Conservation (phyloP, 2,113 vertebrate genomes). For the Myocastor coypus region DNA sequence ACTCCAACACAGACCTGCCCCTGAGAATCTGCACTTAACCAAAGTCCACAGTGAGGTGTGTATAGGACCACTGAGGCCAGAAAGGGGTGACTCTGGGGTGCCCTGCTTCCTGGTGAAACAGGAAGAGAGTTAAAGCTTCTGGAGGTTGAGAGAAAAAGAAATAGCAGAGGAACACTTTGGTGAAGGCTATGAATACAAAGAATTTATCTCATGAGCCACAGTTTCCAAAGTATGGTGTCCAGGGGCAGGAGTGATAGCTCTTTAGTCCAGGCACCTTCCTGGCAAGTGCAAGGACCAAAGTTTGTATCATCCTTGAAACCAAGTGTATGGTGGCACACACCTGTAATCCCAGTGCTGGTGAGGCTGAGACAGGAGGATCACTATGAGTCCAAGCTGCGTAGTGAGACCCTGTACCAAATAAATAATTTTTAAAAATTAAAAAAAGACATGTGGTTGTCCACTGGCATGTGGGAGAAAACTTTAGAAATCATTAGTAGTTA, state of each 20-base stretch:
- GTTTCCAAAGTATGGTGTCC: not conserved
- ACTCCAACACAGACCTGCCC: not conserved
- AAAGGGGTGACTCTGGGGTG: not conserved
- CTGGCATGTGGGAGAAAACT: not conserved
- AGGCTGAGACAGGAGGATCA: no score
- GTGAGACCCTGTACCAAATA: no score
- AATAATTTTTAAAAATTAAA: no score
- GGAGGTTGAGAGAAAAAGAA: not conserved
- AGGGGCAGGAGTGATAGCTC: no score
- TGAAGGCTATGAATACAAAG: not conserved
- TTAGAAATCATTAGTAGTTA: slow-evolving; percentile 9
- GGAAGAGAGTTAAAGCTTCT: not conserved
- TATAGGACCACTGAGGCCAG: not conserved
- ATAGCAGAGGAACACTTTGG: not conserved
- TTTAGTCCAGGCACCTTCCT: no score
- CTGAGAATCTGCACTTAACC: not conserved
- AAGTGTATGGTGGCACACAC: no score
- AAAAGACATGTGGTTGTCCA: not conserved
- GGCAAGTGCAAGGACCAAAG: no score
- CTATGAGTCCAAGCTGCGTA: no score
- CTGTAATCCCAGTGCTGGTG: no score
- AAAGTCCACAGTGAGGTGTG: not conserved
- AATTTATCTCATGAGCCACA: not conserved
- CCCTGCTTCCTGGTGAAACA: not conserved
- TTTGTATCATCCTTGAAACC: no score